phyloP scores from a whole-genome alignment of 2,113 vertebrate genomes.

The Vombatus ursinus region DNA sequence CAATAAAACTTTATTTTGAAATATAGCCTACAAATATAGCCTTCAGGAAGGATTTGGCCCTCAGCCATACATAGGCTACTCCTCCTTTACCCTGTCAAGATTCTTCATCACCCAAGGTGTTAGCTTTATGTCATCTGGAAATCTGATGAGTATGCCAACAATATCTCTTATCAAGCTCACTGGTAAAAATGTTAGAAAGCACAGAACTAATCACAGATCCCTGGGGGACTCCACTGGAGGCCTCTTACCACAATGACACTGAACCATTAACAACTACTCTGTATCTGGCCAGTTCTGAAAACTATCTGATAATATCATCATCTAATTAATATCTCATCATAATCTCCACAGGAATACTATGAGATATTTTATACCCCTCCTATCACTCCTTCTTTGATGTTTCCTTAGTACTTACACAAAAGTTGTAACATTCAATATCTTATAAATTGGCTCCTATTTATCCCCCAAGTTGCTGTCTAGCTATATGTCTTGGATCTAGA shows the following conservation, averaged over 20 bases:
- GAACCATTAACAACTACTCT: not conserved
- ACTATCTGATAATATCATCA: not conserved
- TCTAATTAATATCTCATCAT: not conserved
- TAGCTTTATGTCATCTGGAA: not conserved
- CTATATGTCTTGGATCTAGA: not conserved
- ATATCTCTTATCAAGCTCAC: not conserved
- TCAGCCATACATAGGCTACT: not conserved
- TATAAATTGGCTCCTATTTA: not conserved
- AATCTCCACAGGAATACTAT: not conserved
- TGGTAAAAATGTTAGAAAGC: not conserved
- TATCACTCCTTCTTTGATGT: not conserved
- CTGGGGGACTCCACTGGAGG: not conserved
- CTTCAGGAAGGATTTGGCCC: not conserved
- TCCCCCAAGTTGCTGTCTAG: not conserved
- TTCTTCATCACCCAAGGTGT: not conserved
- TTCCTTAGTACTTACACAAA: not conserved
- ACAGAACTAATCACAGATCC: not conserved
- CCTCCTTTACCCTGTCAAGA: not conserved
- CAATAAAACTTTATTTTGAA: not conserved
- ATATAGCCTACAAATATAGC: not conserved
- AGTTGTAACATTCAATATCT: not conserved
- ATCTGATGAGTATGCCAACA: not conserved
- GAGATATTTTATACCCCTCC: not conserved
- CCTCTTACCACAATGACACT: not conserved
- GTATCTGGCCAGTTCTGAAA: not conserved